Base-by-base conservation (phyloP, 2,797 vertebrate species). In the Loris lydekkerianus region DNA sequence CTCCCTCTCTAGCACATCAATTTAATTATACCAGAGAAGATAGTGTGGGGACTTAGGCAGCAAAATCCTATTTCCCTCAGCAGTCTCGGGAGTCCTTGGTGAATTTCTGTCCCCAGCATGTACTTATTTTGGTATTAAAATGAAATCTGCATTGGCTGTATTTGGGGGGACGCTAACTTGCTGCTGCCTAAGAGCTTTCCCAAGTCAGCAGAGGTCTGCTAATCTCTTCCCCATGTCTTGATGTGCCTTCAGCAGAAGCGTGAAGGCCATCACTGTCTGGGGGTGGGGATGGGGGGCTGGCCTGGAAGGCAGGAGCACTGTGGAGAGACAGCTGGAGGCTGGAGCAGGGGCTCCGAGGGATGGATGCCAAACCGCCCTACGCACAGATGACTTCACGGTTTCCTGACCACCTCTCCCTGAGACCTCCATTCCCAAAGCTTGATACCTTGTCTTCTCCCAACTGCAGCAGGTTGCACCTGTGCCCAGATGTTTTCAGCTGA, bases 61-160 rank as follows among this genome's bases (percentile, higher is more conserved):
- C 94, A 92, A 89, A 94, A 94, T 92, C 65, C 77, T 80, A 96
- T 97, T 97, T 97, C 72, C 69, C 84, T 94, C 58, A 67, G 81
- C 82, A 94, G 78, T 49, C 90, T 86, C 2, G 20, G 92, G 94
- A 94, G 93, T 67, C 89, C 93, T 95, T 56, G 3, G 93, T 82
- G 92, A 93, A 63, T 95, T 94, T 96, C 83, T 34, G 75, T 92
- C 84, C 88, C 72, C 14, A 56, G 80, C 56, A 94, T 29, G 86
- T 31, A 87, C 84, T 96, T 95, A 94, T 96, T 96, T 97, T 91
- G 73, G 92, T 96, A 96, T 89, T 95, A 91, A 97, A 97, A 96
- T 96, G 85, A 82, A 96, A 96, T 95, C 89, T 34, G 82, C 65
- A 1, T 77, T 61, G 92, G 90, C 61, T 94, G 11, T 93, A 70